Evolutionary conservation across 92 coral and sea anemone genomes (phyloP), one percentile per base, ranked within the genome.

Genomic region (Epizoanthus illoricatus): DNA sequence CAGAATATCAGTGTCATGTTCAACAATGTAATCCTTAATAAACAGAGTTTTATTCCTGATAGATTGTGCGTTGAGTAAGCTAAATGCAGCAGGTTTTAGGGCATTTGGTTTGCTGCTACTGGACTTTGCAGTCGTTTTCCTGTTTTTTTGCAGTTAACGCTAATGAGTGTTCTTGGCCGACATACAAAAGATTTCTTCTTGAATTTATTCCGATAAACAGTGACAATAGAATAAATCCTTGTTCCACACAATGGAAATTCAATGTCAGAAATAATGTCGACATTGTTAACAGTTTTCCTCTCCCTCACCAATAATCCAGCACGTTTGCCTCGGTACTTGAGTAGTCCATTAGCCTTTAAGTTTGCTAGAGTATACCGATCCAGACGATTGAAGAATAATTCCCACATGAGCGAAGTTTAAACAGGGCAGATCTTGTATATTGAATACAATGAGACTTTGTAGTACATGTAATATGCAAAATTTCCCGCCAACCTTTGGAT

Each of bases 311-410:
- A 28, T 1, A 28, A 28, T 28, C 36, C 36, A 43, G 68, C 81
- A n/a, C 45, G 81, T 13, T 75, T 57, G 28, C 68, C 67, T 8
- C 81, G 81, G 65, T 56, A 75, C 19, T 33, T 45, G 19, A 75
- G 68, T 56, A 75, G 40, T 7, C 66, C 67, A 12, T 18, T 28
- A 28, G 36, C 36, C 36, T 28, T 28, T 28, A 28, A 28, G 36
- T 28, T 28, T 28, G 36, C 36, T 16, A 55, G 16, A 55, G 59
- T 55, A 55, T 55, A 16, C 3, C 16, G 59, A 55, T 16, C 16
- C 12, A 55, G 59, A 55, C 12, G 59, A 55, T 55, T 16, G 59
- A 55, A 55, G 59, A 55, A 60, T 60, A 6, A 60, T 60, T 60
- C 5, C 65, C 65, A 60, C 65, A 60, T 23, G 19, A 21, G 65